A percentile compares a stretch with the other conserved stretches of the same genome.
These are phyloP conservation scores for Mythimna pallens DNA, from an alignment of 2,888 invertebrate genomes.

Conservation along the genomic window DNA sequence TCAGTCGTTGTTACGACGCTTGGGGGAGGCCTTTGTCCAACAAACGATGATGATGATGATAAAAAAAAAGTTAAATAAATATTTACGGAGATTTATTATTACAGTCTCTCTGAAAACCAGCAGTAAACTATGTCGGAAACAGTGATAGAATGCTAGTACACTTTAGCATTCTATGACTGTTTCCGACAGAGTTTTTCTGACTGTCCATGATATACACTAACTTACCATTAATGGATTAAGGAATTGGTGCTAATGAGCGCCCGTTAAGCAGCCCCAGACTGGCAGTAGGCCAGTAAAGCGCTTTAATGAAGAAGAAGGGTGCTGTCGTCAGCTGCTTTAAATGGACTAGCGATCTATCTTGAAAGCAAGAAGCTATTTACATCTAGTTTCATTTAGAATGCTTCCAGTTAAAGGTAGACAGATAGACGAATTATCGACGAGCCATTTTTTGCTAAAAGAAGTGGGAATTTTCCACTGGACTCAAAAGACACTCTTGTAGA, in stretches of 20 bases:
- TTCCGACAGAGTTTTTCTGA: too few species aligned
- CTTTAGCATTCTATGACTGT: too few species aligned
- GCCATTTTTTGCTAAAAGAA: background rate
- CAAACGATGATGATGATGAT: too few species aligned
- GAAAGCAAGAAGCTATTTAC: constrained; percentile 31
- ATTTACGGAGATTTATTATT: background rate
- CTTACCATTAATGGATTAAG: constrained; percentile 19
- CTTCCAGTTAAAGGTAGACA: background rate
- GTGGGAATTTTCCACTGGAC: background rate
- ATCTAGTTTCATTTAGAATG: constrained; percentile 16
- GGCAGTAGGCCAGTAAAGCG: constrained; percentile 54
- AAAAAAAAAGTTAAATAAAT: background rate
- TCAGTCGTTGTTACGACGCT: too few species aligned
- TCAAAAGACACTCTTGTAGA: constrained; percentile 4
- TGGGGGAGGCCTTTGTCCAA: background rate
- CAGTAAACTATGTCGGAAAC: background rate
- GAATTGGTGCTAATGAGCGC: constrained; percentile 47
- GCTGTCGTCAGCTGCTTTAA: constrained; percentile 55
- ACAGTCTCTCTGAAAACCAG: background rate
- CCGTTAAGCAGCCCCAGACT: constrained; percentile 45
- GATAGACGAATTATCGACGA: background rate
- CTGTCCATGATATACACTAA: background rate
- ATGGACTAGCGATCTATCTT: constrained; percentile 44
- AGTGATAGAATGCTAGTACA: background rate
- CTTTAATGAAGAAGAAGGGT: constrained; percentile 55